Percentiles rank a stretch among this genome's conserved stretches.
Conservation (phyloP, 1,140 invertebrate species). For the Pteromalus puparum region DNA sequence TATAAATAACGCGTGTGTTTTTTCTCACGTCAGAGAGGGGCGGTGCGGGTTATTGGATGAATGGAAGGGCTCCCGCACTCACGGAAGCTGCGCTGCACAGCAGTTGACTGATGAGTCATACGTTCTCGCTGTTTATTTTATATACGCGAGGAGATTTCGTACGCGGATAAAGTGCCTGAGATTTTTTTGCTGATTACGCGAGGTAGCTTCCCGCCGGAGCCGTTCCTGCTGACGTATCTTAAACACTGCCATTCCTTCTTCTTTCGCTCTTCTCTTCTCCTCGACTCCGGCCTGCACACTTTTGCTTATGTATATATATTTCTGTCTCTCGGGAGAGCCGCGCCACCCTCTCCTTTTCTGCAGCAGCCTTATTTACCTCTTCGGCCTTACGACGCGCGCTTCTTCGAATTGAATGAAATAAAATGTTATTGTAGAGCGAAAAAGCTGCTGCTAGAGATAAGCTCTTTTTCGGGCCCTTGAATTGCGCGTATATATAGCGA, state of each 20-base stretch:
- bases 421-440: conserved; percentile 12
- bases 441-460: conserved; percentile 1
- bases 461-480: not conserved
- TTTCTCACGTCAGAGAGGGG: too few relatives aligned
- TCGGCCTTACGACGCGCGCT: not conserved
- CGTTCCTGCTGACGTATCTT: conserved; percentile 29
- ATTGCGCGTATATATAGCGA: not conserved
- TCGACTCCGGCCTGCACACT: not conserved
- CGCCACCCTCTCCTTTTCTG: not conserved
- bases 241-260: not conserved
- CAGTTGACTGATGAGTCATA: conserved; percentile 47
- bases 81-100: conserved; percentile 18
- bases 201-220: not conserved
- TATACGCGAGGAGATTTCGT: conserved; percentile 28
- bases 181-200: conserved; percentile 48
- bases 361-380: not conserved
- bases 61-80: not conserved
- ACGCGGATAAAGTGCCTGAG: conserved; percentile 32
- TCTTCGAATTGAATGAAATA: conserved; percentile 12
- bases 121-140: conserved; percentile 42
- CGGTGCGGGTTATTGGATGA: not conserved
- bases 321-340: not conserved
- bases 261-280: not conserved
- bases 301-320: conserved; percentile 8
- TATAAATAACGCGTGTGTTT: not conserved